phyloP scores from a whole-genome alignment of 2,113 vertebrate genomes.

The Mellivora capensis region DNA sequence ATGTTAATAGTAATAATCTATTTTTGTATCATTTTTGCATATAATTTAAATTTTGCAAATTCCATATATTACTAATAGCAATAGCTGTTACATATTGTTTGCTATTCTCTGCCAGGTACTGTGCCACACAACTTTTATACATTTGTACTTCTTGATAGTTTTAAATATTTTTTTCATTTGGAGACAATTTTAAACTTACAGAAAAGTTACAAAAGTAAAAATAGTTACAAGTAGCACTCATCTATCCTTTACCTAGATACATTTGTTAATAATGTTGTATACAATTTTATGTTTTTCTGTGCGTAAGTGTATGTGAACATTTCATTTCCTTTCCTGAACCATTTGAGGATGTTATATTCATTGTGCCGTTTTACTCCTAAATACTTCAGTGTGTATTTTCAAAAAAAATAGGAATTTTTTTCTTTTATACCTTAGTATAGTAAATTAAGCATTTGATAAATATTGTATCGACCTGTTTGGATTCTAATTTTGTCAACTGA shows the following conservation, averaged over 20 bases:
- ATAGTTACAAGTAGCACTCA: not conserved
- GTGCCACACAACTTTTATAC: not conserved
- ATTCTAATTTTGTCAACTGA: not conserved
- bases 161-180: not conserved
- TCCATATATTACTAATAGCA: not conserved
- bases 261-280: not conserved
- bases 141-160: not conserved
- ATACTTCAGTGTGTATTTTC: not conserved
- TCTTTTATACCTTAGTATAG: not conserved
- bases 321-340: not conserved
- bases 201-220: slow-evolving; percentile 17
- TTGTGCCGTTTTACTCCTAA: not conserved
- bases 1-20: not conserved
- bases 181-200: slow-evolving; percentile 5
- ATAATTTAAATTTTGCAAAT: not conserved
- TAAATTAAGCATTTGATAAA: not conserved
- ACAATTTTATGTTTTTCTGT: not conserved
- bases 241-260: not conserved
- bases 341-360: not conserved
- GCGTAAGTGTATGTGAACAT: not conserved
- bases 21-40: not conserved
- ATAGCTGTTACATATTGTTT: not conserved
- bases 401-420: not conserved
- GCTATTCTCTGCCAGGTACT: not conserved
- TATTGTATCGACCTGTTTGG: not conserved